Percentiles rank a stretch among this genome's conserved stretches.
These are phyloP conservation scores for Mongoloraphidia duomilia DNA, from an alignment of 2,888 invertebrate species.

Conservation along the genomic window DNA sequence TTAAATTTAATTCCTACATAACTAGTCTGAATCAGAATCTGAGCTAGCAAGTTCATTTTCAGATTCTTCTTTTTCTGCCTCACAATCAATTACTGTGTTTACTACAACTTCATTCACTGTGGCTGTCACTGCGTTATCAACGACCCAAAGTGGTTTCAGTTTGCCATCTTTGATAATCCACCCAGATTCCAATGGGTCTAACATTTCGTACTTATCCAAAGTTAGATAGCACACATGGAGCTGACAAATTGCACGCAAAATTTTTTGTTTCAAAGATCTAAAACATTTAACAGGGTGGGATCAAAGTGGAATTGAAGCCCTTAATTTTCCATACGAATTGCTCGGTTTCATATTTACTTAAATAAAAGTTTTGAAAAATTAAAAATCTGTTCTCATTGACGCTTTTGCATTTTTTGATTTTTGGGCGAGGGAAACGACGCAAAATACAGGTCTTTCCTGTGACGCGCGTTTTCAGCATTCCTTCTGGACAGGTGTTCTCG, in stretches of 20 bases:
- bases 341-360: slow-evolving; percentile 15
- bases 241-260: slow-evolving; percentile 16
- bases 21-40: too few relatives aligned
- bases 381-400: slow-evolving; percentile 17
- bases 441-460: too few relatives aligned
- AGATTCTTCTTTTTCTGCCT: not conserved
- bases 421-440: too few relatives aligned
- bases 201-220: slow-evolving; percentile 13
- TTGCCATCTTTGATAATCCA: slow-evolving; percentile 5
- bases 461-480: too few relatives aligned
- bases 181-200: slow-evolving; percentile 14
- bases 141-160: slow-evolving; percentile 5
- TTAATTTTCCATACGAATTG: slow-evolving; percentile 17
- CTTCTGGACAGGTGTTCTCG: too few relatives aligned
- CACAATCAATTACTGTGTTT: not conserved
- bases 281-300: slow-evolving; percentile 18
- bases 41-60: too few relatives aligned
- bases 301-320: slow-evolving; percentile 14
- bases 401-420: slow-evolving; percentile 13
- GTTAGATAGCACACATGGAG: slow-evolving; percentile 17
- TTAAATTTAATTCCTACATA: too few relatives aligned
- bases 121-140: not conserved
- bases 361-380: slow-evolving; percentile 16
- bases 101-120: not conserved
- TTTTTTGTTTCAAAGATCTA: slow-evolving; percentile 17